Conservation (phyloP, 2,888 invertebrate species). For the Parnassius glacialis region DNA sequence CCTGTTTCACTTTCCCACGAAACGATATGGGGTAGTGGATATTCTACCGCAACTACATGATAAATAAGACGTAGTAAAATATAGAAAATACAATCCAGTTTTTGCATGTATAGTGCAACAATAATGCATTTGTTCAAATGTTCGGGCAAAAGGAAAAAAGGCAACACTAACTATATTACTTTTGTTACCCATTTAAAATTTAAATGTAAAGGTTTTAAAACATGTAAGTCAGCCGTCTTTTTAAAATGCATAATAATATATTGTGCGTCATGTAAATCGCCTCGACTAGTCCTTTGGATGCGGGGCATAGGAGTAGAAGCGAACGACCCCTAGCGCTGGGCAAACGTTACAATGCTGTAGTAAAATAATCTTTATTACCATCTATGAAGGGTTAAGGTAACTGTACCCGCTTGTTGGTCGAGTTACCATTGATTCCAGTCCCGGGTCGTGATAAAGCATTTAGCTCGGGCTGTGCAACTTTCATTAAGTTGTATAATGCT, state of each 20-base stretch:
- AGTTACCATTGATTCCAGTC: slow-evolving; percentile 25
- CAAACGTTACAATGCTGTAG: slow-evolving; percentile 1
- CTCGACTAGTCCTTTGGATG: slow-evolving; percentile 18
- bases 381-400: neutral
- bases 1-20: no score
- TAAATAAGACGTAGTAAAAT: no score
- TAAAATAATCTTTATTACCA: slow-evolving; percentile 10
- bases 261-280: slow-evolving; percentile 5
- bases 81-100: no score
- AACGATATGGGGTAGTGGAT: no score
- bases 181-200: no score
- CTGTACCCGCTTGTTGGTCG: slow-evolving; percentile 1
- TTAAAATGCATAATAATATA: slow-evolving; percentile 6
- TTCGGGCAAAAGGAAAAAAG: no score
- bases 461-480: slow-evolving; percentile 35
- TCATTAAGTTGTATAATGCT: slow-evolving; percentile 25
- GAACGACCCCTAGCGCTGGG: slow-evolving; percentile 18
- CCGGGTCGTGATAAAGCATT: slow-evolving; percentile 37
- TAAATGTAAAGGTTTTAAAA: no score
- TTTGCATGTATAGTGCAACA: no score
- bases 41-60: no score
- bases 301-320: slow-evolving; percentile 18
- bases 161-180: no score
- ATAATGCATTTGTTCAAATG: no score
- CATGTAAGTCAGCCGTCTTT: no score